Percentiles rank a stretch among this genome's conserved stretches.
Evolutionary conservation across 2,888 invertebrate genomes (phyloP).

Genomic region (Halictus quadricinctus): DNA sequence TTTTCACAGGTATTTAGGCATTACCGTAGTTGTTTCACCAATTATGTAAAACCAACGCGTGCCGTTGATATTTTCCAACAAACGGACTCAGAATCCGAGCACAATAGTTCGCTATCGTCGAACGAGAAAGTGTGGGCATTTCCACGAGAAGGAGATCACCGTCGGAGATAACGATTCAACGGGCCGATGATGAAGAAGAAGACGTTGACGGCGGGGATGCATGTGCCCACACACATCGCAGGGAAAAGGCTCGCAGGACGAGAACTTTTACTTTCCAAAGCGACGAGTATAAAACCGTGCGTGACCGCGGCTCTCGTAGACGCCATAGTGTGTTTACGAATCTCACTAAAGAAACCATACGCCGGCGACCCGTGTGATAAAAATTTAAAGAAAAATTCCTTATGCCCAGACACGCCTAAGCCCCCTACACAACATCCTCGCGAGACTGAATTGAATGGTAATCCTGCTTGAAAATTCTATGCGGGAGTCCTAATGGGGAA

Average conservation of each 20-base stretch:
- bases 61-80: not conserved
- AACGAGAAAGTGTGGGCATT: slow-evolving; percentile 46
- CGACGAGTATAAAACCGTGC: slow-evolving; percentile 62
- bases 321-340: not conserved
- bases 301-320: slow-evolving; percentile 28
- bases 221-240: slow-evolving; percentile 31
- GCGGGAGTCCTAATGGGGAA: not conserved
- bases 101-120: not conserved
- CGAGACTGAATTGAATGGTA: not conserved
- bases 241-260: slow-evolving; percentile 47
- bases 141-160: slow-evolving; percentile 36
- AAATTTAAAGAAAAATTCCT: not conserved
- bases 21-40: too few relatives aligned
- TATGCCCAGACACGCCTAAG: slow-evolving; percentile 19
- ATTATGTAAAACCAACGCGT: not conserved
- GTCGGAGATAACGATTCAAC: slow-evolving; percentile 21
- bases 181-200: slow-evolving; percentile 21
- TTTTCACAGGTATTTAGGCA: too few relatives aligned
- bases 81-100: not conserved
- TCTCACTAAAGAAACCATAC: slow-evolving; percentile 17
- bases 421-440: not conserved
- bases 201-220: slow-evolving; percentile 31
- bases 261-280: slow-evolving; percentile 75
- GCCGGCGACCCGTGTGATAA: slow-evolving; percentile 32
- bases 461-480: not conserved